These are phyloP conservation scores for Cygnus atratus DNA, from an alignment of 2,113 vertebrate genomes.

Conservation along the genomic window DNA sequence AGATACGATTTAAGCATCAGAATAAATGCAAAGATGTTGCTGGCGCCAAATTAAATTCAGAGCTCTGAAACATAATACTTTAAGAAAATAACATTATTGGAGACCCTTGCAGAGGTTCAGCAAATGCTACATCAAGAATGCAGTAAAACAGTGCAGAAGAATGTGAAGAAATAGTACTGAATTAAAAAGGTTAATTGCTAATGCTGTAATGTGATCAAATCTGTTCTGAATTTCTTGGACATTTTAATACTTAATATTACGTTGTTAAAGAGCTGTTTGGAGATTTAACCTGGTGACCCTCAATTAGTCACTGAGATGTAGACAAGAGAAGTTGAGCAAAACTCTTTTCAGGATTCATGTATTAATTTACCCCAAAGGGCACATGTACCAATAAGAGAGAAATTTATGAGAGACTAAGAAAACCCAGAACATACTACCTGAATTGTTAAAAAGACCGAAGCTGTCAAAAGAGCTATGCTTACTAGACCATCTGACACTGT, in stretches of 20 bases:
- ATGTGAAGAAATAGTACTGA: not conserved
- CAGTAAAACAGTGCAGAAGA: not conserved
- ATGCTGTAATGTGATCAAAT: constrained; percentile 17
- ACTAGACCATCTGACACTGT: not conserved
- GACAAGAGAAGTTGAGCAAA: not conserved
- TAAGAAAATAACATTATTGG: not conserved
- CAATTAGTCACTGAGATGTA: constrained; percentile 28
- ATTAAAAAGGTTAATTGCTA: constrained; percentile 26
- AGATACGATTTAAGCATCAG: not conserved
- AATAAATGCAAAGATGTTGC: not conserved
- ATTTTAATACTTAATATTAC: constrained; percentile 18
- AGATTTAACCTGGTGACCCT: constrained; percentile 31
- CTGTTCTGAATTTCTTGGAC: constrained; percentile 19
- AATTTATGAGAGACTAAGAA: not conserved
- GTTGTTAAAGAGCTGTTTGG: constrained; percentile 3
- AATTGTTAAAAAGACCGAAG: not conserved
- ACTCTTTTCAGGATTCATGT: constrained; percentile 1
- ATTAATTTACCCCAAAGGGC: not conserved
- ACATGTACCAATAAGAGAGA: not conserved
- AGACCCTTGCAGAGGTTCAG: not conserved
- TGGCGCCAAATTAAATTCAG: not conserved
- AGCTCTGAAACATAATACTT: not conserved
- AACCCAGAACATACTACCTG: not conserved
- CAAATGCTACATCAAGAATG: not conserved
- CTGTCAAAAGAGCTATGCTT: not conserved